Base-by-base conservation (phyloP, 2,888 invertebrate species). In the Atherix ibis region DNA sequence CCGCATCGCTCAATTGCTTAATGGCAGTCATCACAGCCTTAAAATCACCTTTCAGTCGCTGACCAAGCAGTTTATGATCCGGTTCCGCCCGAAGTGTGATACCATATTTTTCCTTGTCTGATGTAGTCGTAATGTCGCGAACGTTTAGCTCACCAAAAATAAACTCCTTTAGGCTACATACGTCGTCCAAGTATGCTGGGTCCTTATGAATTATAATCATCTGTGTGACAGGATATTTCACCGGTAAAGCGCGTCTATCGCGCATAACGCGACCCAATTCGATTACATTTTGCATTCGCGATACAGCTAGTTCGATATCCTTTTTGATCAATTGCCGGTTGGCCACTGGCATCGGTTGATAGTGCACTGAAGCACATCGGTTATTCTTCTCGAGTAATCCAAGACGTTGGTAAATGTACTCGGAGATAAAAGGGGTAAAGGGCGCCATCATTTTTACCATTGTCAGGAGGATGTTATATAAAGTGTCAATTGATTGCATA, bases 361-460 rank as follows among this genome's bases (percentile, higher is more conserved):
- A 97, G 56, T 98, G 98, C 1, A 98, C 79, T 52, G 92, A 92
- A 16, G 8, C 6, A 17, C 66, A 61, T 10, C 46, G 41, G 25
- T 49, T 60, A 3, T 46, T 37, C 4, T 52, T 50, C 5, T 30
- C 51, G 19, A 88, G 64, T 45, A 75, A 67, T 24, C 76, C 72
- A 43, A 98, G 60, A 37, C 83, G 80, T 57, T 88, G 87, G 62
- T 88, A 98, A 76, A 98, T 89, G 39, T 80, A 73, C 60, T 98
- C 98, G 1, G 91, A 82, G 35, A 98, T 67, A 62, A 88, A 99
- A 0, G 98, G 98, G 1, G 94, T 91, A 58, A 97, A 97, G 0
- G 98, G 94, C 2, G 97, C 87, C 85, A 98, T 95, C 48, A 97
- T 76, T 47, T 82, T 72, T 0, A 80, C 74, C 75, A 98, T 87